phyloP scores from a whole-genome alignment of 2,113 vertebrate species.

The Odocoileus hemionus region DNA sequence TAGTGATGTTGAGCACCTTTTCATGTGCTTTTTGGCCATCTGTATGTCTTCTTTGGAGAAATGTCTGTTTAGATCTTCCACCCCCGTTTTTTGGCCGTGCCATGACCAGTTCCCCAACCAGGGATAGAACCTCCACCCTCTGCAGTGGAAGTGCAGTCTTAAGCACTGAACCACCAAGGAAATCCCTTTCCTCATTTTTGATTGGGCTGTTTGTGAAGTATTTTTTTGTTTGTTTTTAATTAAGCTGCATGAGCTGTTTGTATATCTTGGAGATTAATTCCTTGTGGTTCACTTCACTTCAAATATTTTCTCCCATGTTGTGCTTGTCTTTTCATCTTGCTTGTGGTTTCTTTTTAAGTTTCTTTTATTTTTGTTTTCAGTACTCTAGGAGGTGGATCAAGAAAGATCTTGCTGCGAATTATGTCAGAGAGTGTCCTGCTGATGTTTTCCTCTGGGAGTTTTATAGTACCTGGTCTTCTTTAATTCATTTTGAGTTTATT shows the following conservation, averaged over 20 bases:
- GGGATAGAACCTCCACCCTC: background rate
- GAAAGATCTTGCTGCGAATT: background rate
- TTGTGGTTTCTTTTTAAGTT: background rate
- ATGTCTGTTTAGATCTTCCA: background rate
- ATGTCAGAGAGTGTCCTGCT: background rate
- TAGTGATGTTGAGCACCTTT: background rate
- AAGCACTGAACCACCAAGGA: background rate
- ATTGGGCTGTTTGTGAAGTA: background rate
- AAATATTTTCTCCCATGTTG: background rate
- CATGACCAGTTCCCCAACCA: background rate
- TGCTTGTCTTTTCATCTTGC: background rate
- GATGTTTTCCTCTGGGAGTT: background rate
- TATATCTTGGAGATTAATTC: background rate
- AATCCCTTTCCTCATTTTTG: background rate
- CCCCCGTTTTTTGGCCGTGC: background rate
- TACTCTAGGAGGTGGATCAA: background rate
- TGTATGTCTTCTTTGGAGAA: background rate
- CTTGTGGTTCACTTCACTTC: background rate
- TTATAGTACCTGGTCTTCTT: background rate
- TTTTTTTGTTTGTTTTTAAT: background rate
- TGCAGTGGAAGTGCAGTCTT: background rate
- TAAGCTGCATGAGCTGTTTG: background rate
- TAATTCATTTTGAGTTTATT: background rate
- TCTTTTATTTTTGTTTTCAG: background rate
- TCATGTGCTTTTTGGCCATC: background rate